Percentiles rank a stretch among this genome's conserved stretches.
These are phyloP conservation scores for Oligia strigilis DNA, from an alignment of 2,888 invertebrate species.

Conservation along the genomic window DNA sequence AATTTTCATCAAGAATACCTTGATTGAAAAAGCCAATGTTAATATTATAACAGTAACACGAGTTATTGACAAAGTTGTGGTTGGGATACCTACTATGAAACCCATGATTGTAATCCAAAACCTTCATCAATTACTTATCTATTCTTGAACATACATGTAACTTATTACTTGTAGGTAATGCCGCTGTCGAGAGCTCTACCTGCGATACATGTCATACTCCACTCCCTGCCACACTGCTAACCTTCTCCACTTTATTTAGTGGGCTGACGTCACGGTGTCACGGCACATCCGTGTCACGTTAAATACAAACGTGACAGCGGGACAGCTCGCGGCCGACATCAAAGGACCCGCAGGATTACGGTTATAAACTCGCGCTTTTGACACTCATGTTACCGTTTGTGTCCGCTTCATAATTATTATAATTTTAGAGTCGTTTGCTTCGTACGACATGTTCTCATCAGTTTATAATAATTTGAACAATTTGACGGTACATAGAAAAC, in stretches of 20 bases:
- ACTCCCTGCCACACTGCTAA: not conserved
- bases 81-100: not conserved
- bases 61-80: not conserved
- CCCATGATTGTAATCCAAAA: not conserved
- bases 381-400: slow-evolving; percentile 24
- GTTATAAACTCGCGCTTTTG: slow-evolving; percentile 45
- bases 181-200: not conserved
- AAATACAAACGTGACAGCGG: slow-evolving; percentile 43
- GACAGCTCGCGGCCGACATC: slow-evolving; percentile 41
- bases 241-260: slow-evolving; percentile 19
- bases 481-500: not conserved
- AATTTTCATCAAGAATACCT: not conserved
- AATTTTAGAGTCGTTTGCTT: not conserved
- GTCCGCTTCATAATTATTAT: slow-evolving; percentile 25
- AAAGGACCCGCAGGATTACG: slow-evolving; percentile 50
- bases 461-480: not conserved
- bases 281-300: slow-evolving; percentile 35
- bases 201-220: not conserved
- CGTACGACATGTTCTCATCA: not conserved
- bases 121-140: not conserved
- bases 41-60: not conserved
- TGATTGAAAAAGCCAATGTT: not conserved
- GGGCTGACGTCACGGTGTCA: slow-evolving; percentile 14
- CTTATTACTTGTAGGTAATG: not conserved
- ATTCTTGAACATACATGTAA: not conserved